phyloP scores from a whole-genome alignment of 2,113 vertebrate species.

The Motacilla alba region DNA sequence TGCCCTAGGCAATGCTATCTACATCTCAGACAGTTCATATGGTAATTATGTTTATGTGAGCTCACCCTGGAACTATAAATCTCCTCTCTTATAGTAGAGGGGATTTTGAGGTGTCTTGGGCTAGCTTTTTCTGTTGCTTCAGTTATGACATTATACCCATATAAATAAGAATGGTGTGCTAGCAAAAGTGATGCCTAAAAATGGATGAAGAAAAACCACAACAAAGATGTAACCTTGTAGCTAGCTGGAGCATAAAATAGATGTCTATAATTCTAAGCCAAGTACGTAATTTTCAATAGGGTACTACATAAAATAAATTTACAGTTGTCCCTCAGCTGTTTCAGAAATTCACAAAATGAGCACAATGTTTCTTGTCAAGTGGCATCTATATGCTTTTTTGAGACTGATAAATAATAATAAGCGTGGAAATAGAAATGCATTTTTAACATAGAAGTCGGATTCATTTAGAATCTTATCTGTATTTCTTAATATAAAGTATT shows the following conservation, averaged over 20 bases:
- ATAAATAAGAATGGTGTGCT: conserved; percentile 22
- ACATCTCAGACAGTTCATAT: conserved; percentile 46
- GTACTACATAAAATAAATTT: not conserved
- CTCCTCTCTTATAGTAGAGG: not conserved
- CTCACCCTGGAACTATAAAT: conserved; percentile 48
- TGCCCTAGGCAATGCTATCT: conserved; percentile 40
- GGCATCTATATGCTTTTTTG: not conserved
- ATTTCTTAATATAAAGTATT: conserved; percentile 17
- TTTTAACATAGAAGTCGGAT: not conserved
- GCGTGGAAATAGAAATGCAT: not conserved
- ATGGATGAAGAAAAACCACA: not conserved
- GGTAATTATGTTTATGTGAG: conserved; percentile 49
- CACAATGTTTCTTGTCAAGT: not conserved
- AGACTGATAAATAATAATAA: not conserved
- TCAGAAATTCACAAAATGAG: conserved; percentile 3
- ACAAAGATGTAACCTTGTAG: conserved; percentile 8
- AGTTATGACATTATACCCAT: conserved; percentile 10
- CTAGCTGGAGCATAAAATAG: not conserved
- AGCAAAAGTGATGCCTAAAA: not conserved
- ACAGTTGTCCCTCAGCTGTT: not conserved
- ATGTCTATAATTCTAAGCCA: not conserved
- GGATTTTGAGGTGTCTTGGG: conserved; percentile 15
- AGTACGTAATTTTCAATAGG: not conserved
- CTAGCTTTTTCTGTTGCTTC: conserved; percentile 6
- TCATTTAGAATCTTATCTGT: not conserved